Evolutionary conservation across 2,797 vertebrate genomes (phyloP), one percentile per base, ranked within the genome.

Genomic region (Buphagus erythrorhynchus): DNA sequence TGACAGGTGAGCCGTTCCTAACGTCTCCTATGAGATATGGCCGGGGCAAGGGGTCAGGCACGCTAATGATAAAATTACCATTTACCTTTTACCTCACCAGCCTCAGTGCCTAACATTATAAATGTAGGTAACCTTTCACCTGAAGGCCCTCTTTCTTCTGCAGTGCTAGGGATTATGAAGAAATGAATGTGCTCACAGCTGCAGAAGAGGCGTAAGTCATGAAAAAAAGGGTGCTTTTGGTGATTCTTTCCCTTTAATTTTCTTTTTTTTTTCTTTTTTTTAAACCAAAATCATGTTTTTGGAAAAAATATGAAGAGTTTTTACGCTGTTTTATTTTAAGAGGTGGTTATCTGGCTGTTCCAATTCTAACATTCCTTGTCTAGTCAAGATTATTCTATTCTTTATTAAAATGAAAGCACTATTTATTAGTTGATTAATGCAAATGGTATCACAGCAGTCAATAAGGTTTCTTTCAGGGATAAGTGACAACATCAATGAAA

Each of bases 31-130:
- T 98, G 98, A 98, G 98, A 97, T 97, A 98, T 69, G 93, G 96
- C 84, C 31, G 3, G 97, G 97, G 88, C 96, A 97, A 80, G 75
- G 97, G 98, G 98, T 98, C 98, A 98, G 98, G 97, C 97, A 98
- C 33, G 98, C 98, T 98, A 98, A 98, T 98, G 98, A 97, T 97
- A 98, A 98, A 98, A 98, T 98, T 98, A 98, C 98, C 97, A 97
- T 98, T 97, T 98, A 97, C 98, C 97, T 98, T 98, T 97, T 98
- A 97, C 98, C 97, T 98, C 68, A 31, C 97, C 96, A 95, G 95
- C 84, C 97, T 97, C 81, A 8, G 94, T 74, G 85, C 95, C 97
- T 98, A 98, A 97, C 98, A 98, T 98, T 98, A 98, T 98, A 98
- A 98, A 98, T 97, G 98, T 97, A 97, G 97, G 95, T 98, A 97